Evolutionary conservation across 2,888 invertebrate genomes (phyloP).

Genomic region (Blera fallax): DNA sequence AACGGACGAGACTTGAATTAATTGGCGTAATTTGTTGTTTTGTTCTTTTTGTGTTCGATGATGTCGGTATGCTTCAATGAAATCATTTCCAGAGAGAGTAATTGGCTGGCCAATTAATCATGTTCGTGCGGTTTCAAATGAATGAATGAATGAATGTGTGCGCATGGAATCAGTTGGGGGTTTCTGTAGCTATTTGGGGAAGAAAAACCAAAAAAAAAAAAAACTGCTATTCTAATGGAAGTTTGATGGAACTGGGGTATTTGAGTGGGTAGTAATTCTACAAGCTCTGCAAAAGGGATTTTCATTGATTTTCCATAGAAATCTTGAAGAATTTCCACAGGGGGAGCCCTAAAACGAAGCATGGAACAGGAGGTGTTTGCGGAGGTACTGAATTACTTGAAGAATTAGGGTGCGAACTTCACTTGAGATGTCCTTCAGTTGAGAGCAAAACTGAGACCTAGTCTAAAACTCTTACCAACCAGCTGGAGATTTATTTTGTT

Average conservation of each 20-base stretch:
- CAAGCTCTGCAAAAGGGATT: constrained; percentile 3
- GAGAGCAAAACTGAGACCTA: no score
- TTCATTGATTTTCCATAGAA: constrained; percentile 13
- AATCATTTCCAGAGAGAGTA: constrained; percentile 63
- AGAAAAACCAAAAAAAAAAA: not conserved
- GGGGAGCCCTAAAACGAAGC: not conserved
- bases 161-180: not conserved
- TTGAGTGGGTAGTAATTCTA: not conserved
- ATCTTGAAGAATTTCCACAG: not conserved
- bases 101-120: constrained; percentile 70
- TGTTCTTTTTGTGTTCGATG: constrained; percentile 36
- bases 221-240: not conserved
- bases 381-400: no score
- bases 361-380: no score
- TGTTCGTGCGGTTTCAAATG: constrained; percentile 55
- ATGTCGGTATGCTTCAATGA: constrained; percentile 64
- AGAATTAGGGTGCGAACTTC: no score
- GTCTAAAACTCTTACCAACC: no score
- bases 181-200: not conserved
- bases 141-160: constrained; percentile 30
- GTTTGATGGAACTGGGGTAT: not conserved
- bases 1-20: constrained; percentile 70
- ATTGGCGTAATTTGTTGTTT: constrained; percentile 71
- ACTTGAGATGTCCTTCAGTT: no score
- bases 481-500: no score